These are phyloP conservation scores for Portunus trituberculatus DNA, from an alignment of 1,140 invertebrate species.

Conservation along the genomic window DNA sequence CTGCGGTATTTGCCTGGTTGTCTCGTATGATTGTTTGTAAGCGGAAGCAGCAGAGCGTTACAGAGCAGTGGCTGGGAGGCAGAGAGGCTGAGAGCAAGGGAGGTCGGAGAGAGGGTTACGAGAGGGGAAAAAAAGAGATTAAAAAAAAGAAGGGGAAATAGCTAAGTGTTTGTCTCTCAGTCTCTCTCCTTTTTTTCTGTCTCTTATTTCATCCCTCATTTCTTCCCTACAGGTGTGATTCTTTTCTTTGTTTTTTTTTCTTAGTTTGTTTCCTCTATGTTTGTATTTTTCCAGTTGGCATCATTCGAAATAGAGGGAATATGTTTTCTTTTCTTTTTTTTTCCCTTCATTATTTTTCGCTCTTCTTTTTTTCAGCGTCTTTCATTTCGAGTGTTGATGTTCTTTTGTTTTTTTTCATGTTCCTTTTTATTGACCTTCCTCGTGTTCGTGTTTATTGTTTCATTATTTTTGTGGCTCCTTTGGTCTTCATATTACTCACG, in stretches of 20 bases:
- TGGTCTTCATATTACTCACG: too few species aligned
- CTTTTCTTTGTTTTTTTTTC: neutral
- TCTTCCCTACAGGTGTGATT: too few species aligned
- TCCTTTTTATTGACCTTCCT: too few species aligned
- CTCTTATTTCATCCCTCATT: neutral
- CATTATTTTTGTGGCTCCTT: too few species aligned
- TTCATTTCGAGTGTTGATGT: neutral
- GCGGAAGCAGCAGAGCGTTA: conserved; percentile 4
- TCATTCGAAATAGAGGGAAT: neutral
- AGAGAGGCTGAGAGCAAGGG: neutral
- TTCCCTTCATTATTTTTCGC: neutral
- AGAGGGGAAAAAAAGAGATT: neutral
- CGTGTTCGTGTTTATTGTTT: too few species aligned
- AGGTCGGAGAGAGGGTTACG: neutral
- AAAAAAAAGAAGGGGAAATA: neutral
- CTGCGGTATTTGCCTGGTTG: neutral
- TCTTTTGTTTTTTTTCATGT: too few species aligned
- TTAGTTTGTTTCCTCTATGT: neutral
- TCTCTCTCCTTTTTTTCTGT: neutral
- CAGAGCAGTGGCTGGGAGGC: neutral
- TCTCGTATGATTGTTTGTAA: neutral
- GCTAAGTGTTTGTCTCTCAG: neutral
- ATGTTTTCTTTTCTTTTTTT: neutral
- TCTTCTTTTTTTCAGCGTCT: neutral
- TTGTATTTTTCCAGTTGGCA: neutral